Percentiles rank a stretch among this genome's conserved stretches.
Evolutionary conservation across 2,888 invertebrate genomes (phyloP).

Genomic region (Cheilosia vulpina): DNA sequence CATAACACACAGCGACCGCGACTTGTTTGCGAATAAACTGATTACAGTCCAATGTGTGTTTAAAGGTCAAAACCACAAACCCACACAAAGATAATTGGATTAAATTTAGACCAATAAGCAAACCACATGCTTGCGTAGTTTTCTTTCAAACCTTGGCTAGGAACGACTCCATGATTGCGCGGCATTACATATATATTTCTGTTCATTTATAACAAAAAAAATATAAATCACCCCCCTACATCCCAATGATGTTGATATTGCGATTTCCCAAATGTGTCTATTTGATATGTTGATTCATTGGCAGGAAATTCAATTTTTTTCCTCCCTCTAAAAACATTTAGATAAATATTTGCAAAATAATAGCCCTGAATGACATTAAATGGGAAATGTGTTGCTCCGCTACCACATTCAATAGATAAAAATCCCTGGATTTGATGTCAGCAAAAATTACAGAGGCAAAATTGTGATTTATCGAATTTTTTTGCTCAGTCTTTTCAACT

Average conservation of each 20-base stretch:
- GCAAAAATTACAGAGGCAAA: slow-evolving; percentile 10
- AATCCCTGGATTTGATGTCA: slow-evolving; percentile 6
- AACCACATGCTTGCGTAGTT: too few species aligned
- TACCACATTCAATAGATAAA: slow-evolving; percentile 24
- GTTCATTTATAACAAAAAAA: not conserved
- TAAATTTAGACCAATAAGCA: too few species aligned
- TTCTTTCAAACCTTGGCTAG: too few species aligned
- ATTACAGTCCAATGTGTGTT: too few species aligned
- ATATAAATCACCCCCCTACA: not conserved
- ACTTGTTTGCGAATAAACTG: too few species aligned
- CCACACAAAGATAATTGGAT: too few species aligned
- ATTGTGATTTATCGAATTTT: slow-evolving; percentile 26
- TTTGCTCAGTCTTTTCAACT: not conserved
- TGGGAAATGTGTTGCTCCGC: not conserved
- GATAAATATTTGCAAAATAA: slow-evolving; percentile 2
- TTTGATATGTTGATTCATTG: not conserved
- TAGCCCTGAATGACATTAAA: not conserved
- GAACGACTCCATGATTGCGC: too few species aligned
- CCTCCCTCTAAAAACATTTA: not conserved
- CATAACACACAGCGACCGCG: too few species aligned
- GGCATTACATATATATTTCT: not conserved
- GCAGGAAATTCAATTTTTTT: not conserved
- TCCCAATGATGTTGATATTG: not conserved
- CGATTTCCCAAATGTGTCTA: not conserved
- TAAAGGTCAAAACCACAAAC: too few species aligned